Percentiles rank a stretch among this genome's conserved stretches.
These are phyloP conservation scores for Phoebastria nigripes DNA, from an alignment of 2,797 vertebrate species.

Conservation along the genomic window DNA sequence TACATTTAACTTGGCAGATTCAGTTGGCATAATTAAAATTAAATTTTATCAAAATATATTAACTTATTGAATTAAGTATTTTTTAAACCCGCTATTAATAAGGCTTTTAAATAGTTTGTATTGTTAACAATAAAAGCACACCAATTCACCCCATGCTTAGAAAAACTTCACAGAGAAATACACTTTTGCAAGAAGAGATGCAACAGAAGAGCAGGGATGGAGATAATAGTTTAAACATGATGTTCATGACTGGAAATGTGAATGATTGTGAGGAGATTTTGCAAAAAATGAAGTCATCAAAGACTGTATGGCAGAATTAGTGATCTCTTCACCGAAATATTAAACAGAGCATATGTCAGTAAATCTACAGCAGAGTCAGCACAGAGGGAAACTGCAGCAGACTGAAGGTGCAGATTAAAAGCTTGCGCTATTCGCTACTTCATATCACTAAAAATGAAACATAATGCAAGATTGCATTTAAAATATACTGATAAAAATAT, in stretches of 20 bases:
- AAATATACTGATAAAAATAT: background rate
- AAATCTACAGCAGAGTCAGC: slow-evolving; percentile 26
- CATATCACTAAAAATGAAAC: background rate
- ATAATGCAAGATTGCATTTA: background rate
- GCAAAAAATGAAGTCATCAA: slow-evolving; percentile 46
- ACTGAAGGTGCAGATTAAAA: slow-evolving; percentile 33
- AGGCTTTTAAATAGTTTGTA: slow-evolving; percentile 32
- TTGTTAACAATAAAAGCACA: slow-evolving; percentile 45
- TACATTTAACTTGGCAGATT: slow-evolving; percentile 28
- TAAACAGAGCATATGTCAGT: slow-evolving; percentile 21
- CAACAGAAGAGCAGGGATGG: slow-evolving; percentile 41
- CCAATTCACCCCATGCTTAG: slow-evolving; percentile 61
- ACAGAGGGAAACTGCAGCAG: slow-evolving; percentile 13
- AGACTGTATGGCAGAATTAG: slow-evolving; percentile 54
- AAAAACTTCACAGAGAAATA: slow-evolving; percentile 57
- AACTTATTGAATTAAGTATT: slow-evolving; percentile 42
- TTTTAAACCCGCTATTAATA: slow-evolving; percentile 45
- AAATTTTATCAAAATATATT: slow-evolving; percentile 46
- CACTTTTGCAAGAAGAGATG: slow-evolving; percentile 46
- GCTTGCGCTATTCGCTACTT: slow-evolving; percentile 5
- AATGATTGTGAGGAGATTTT: slow-evolving; percentile 55
- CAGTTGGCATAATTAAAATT: slow-evolving; percentile 48
- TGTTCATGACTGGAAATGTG: slow-evolving; percentile 9
- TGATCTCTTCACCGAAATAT: slow-evolving; percentile 30
- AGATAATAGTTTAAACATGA: slow-evolving; percentile 9